These are phyloP conservation scores for Hippasteria phrygiana DNA, from an alignment of 53 echinoderm and acorn worm species.

Conservation along the genomic window DNA sequence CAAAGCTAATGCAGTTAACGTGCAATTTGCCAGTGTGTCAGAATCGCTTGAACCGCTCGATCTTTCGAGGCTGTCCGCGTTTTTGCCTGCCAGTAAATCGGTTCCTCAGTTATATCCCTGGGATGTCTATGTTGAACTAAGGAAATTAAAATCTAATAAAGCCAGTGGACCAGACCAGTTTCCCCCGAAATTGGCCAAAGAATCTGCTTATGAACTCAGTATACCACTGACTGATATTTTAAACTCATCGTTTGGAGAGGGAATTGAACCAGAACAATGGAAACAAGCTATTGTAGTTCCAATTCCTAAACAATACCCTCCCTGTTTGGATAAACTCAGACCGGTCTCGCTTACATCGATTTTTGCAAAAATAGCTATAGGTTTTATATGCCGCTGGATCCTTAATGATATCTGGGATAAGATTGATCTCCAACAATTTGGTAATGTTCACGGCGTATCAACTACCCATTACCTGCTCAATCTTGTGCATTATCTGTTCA, in stretches of 20 bases:
- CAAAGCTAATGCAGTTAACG: too few species aligned
- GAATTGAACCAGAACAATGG: background rate
- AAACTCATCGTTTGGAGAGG: background rate
- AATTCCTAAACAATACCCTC: background rate
- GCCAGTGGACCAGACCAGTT: too few species aligned
- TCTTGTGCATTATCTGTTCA: background rate
- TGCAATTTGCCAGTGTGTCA: too few species aligned
- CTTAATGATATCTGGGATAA: background rate
- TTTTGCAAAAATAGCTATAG: background rate
- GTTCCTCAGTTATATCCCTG: too few species aligned
- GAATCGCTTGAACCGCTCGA: too few species aligned
- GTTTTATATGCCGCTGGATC: background rate
- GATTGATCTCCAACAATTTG: too few species aligned
- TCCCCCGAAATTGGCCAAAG: background rate
- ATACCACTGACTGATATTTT: constrained; percentile 15
- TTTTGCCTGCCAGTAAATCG: too few species aligned
- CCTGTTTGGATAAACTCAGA: background rate
- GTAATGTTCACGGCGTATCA: too few species aligned
- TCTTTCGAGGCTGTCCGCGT: too few species aligned
- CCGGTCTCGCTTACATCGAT: background rate
- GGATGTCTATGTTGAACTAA: too few species aligned
- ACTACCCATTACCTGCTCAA: background rate
- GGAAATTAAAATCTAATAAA: too few species aligned
- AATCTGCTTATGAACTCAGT: background rate
- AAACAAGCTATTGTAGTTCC: background rate